Conservation (phyloP, 2,888 invertebrate genomes). For the Trissolcus brochymenae region DNA sequence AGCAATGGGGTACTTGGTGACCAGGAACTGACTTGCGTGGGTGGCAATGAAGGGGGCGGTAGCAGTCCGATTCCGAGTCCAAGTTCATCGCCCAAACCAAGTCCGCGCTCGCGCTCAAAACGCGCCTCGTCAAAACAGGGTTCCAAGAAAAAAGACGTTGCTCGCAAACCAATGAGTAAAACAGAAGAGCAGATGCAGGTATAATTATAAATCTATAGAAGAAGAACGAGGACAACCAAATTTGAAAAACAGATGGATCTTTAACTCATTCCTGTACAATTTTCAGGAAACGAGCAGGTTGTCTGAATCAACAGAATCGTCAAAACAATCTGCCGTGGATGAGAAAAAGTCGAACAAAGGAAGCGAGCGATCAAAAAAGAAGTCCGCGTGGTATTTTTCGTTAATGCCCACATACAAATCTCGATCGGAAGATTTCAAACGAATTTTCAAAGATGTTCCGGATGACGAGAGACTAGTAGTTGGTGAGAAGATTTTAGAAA, state of each 20-base stretch:
- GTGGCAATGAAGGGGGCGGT: slow-evolving; percentile 61
- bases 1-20: slow-evolving; percentile 70
- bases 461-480: slow-evolving; percentile 94
- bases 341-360: slow-evolving; percentile 76
- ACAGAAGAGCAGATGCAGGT: slow-evolving; percentile 49
- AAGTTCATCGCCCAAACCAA: slow-evolving; percentile 78
- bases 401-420: slow-evolving; percentile 96
- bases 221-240: neutral
- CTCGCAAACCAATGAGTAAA: slow-evolving; percentile 61
- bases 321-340: slow-evolving; percentile 66
- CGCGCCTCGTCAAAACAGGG: slow-evolving; percentile 48
- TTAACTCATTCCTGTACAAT: neutral
- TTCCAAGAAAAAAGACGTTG: slow-evolving; percentile 56
- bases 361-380: slow-evolving; percentile 81
- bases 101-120: slow-evolving; percentile 70
- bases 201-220: neutral
- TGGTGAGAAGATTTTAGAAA: slow-evolving; percentile 79
- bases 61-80: slow-evolving; percentile 78
- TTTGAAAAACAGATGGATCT: neutral
- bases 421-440: slow-evolving; percentile 93
- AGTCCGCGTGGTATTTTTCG: slow-evolving; percentile 90
- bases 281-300: slow-evolving; percentile 71
- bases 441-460: slow-evolving; percentile 93
- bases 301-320: slow-evolving; percentile 71
- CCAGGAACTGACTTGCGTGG: slow-evolving; percentile 67